Evolutionary conservation across 1,140 invertebrate species (phyloP).

Genomic region (Marisa cornuarietis): DNA sequence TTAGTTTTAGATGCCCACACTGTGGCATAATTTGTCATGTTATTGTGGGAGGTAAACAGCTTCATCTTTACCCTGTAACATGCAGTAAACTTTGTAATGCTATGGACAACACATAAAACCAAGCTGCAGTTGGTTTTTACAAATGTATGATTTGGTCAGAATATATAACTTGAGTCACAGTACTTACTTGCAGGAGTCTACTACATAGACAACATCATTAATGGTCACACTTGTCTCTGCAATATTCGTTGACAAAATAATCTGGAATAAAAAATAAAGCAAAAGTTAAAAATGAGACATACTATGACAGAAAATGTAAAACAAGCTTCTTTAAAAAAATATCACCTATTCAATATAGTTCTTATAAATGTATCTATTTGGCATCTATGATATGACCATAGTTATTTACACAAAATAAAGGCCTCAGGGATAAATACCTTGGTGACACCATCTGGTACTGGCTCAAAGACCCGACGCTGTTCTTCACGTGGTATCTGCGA

Average conservation of each 20-base stretch:
- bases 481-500: constrained; percentile 67
- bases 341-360: too few relatives aligned
- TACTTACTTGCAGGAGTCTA: constrained; percentile 67
- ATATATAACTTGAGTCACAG: not conserved
- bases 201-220: constrained; percentile 67
- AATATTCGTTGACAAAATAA: constrained; percentile 70
- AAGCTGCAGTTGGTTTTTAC: too few relatives aligned
- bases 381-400: too few relatives aligned
- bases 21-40: constrained; percentile 68
- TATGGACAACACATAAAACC: too few relatives aligned
- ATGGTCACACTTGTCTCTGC: constrained; percentile 69
- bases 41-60: constrained; percentile 66
- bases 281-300: not conserved
- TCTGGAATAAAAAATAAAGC: constrained; percentile 38
- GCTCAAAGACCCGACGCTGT: constrained; percentile 65
- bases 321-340: too few relatives aligned
- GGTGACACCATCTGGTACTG: constrained; percentile 62
- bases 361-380: too few relatives aligned
- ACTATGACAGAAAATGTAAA: too few relatives aligned
- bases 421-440: constrained; percentile 58
- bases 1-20: constrained; percentile 73
- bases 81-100: not conserved
- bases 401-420: too few relatives aligned
- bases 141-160: too few relatives aligned
- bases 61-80: constrained; percentile 63